Conservation (phyloP, 1,140 invertebrate genomes). For the Reticulitermes speratus region DNA sequence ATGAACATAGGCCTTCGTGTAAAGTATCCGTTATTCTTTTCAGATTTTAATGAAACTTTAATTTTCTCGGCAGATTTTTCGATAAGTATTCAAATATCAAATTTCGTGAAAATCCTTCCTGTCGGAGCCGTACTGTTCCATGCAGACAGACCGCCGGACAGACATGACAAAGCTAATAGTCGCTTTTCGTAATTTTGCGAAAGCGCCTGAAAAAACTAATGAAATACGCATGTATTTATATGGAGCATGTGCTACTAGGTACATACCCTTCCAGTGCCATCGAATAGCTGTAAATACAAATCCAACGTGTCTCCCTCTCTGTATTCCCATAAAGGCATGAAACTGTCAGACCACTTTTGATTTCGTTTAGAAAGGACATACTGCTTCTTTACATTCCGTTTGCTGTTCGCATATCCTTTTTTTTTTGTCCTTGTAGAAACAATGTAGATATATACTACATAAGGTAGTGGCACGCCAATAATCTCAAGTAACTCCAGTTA, state of each 20-base stretch:
- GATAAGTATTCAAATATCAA: no score
- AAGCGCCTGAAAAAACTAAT: no score
- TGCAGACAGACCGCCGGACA: no score
- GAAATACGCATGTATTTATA: neutral
- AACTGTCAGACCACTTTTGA: neutral
- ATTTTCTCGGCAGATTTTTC: no score
- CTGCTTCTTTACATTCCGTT: neutral
- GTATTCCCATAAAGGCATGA: neutral
- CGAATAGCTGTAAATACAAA: neutral
- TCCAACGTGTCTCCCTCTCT: neutral
- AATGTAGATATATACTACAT: neutral
- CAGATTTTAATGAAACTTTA: no score
- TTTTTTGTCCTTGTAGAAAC: neutral
- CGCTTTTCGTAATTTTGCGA: no score
- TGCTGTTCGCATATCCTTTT: neutral
- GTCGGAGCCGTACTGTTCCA: no score
- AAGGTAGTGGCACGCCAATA: neutral
- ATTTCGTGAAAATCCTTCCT: no score
- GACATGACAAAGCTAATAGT: no score
- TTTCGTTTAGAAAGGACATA: neutral
- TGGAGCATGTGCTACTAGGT: neutral
- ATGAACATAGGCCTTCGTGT: no score
- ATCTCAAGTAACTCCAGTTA: neutral
- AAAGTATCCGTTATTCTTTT: no score
- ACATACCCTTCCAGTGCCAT: neutral